Percentiles rank a stretch among this genome's conserved stretches.
Evolutionary conservation across 2,888 invertebrate genomes (phyloP).

Genomic region (Drosophila flavopinicola): DNA sequence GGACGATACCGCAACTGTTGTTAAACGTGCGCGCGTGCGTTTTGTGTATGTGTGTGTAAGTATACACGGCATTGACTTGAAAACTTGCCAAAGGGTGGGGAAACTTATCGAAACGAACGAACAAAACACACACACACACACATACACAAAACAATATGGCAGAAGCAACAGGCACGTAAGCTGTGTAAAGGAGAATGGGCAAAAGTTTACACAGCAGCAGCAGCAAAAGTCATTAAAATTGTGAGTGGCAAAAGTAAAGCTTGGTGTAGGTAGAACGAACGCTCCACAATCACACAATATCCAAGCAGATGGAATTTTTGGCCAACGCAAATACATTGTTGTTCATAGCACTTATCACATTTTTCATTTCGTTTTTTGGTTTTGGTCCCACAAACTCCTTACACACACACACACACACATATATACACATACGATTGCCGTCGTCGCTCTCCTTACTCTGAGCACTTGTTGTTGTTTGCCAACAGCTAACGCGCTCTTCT

Average conservation of each 20-base stretch:
- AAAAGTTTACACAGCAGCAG: slow-evolving; percentile 53
- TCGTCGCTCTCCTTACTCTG: slow-evolving; percentile 33
- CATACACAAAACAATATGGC: slow-evolving; percentile 13
- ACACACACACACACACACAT: slow-evolving; percentile 11
- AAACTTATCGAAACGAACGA: slow-evolving; percentile 49
- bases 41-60: slow-evolving; percentile 11
- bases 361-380: slow-evolving; percentile 42
- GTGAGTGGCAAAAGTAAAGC: slow-evolving; percentile 25
- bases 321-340: slow-evolving; percentile 32
- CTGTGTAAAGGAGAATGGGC: slow-evolving; percentile 55
- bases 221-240: slow-evolving; percentile 51
- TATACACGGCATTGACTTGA: slow-evolving; percentile 41
- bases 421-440: slow-evolving; percentile 10
- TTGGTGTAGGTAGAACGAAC: slow-evolving; percentile 39
- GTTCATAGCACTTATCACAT: slow-evolving; percentile 54
- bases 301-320: slow-evolving; percentile 43
- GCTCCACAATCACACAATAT: slow-evolving; percentile 35
- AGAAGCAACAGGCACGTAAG: slow-evolving; percentile 44
- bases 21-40: not conserved
- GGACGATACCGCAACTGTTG: slow-evolving; percentile 12
- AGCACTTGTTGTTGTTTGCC: slow-evolving; percentile 69
- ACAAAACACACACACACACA: slow-evolving; percentile 9
- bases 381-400: slow-evolving; percentile 54
- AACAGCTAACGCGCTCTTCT: slow-evolving; percentile 52
- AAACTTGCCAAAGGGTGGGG: slow-evolving; percentile 71